Base-by-base conservation (phyloP, 2,113 vertebrate species). In the Haemorhous mexicanus region DNA sequence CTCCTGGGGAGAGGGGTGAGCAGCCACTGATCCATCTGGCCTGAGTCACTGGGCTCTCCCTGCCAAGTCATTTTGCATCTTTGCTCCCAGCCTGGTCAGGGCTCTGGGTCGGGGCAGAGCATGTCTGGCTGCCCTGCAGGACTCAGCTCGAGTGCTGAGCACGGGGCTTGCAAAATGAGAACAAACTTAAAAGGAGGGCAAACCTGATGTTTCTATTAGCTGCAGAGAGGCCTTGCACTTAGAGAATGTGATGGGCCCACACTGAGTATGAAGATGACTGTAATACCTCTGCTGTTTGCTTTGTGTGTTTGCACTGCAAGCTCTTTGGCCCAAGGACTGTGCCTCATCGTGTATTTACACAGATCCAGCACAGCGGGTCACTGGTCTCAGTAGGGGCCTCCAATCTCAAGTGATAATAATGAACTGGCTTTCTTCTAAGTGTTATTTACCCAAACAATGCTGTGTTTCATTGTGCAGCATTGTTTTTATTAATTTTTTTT, bases 351-450 rank as follows among this genome's bases (percentile, higher is more conserved):
- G 69, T 96, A 68, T 96, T 94, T 95, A 78, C 93, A 87, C 53
- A 95, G 83, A 90, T 92, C 90, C 58, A 90, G 69, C 95, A 35
- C 86, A 96, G 92, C 55, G 0, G 94, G 94, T 94, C 90, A 75
- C 83, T 92, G 70, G 55, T 74, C 91, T 90, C 72, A 35, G 78
- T 59, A 77, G 88, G 62, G 46, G 83, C 78, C 78, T 91, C 74
- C 87, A 84, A 67, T 88, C 93, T 93, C 91, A 91, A 95, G 59
- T 76, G 91, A 84, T 94, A 94, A 91, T 95, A 91, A 96, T 83
- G 87, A 89, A 94, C 87, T 94, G 84, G 58, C 81, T 90, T 95
- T 94, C 53, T 75, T 94, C 62, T 95, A 67, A 73, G 61, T 61
- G 69, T 89, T 94, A 86, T 84, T 93, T 96, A 90, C 85, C 94